Evolutionary conservation across 92 coral and sea anemone species (phyloP), one percentile per base, ranked within the genome.

Genomic region (Epizoanthus stellaris): DNA sequence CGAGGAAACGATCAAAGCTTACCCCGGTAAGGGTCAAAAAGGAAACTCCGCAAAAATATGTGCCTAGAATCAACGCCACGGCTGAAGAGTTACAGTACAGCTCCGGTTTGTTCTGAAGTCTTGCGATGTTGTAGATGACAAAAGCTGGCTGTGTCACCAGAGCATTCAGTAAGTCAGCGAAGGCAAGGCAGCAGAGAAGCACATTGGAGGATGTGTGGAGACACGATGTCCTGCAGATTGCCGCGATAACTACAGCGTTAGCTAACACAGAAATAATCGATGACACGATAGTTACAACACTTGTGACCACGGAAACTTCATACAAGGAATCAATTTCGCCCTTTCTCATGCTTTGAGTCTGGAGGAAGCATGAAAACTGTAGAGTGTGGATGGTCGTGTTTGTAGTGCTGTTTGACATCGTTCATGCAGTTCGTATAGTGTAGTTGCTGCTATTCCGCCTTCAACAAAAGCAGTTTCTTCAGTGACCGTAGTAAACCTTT

Each of bases 111-210:
- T 47, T 57, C 42, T 72, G 59, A 19, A 72, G 34, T 20, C 77
- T 72, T 47, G 77, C 77, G 25, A 72, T 42, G 60, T 72, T 72
- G 77, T 72, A 72, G n/a, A 72, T 72, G 13, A 20, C 77, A 57
- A 72, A 72, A 72, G 77, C 77, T 9, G 77, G 77, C 52, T 72
- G 77, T 6, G 77, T 72, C 16, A 72, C 52, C 0, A 72, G 36
- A 72, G 77, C 77, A 49, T 72, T 72, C n/a, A 72, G 42, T 47
- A 72, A 19, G 52, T 72, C 77, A 57, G 77, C 77, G 21, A 72
- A 38, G 5, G 77, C 77, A 72, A 72, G 77, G 59, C 77, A 72
- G 49, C 77, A 72, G 17, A 72, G 77, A 54, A 72, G 52, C 20
- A 72, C 19, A 47, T 72, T 72, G 36, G 77, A 72, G 25, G 77